Conservation (phyloP, 1,140 invertebrate species). For the Vanessa atalanta region DNA sequence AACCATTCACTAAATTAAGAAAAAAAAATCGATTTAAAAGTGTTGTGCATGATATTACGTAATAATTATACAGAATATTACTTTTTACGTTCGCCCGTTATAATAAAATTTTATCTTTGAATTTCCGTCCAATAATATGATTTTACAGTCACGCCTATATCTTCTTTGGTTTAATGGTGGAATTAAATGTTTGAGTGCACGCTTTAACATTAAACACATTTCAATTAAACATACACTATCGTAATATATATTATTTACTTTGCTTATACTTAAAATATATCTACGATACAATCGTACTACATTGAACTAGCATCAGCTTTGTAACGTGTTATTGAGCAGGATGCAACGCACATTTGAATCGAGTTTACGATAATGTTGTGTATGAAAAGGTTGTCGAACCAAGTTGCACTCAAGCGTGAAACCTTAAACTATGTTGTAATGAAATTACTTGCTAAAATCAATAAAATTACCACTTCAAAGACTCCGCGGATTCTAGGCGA, state of each 20-base stretch:
- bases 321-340: background rate
- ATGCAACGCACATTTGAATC: background rate
- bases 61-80: background rate
- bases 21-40: background rate
- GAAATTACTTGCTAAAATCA: conserved; percentile 50
- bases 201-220: background rate
- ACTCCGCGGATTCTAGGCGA: conserved; percentile 49
- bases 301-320: background rate
- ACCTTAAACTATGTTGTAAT: conserved; percentile 33
- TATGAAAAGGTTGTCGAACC: conserved; percentile 1
- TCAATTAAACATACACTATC: background rate
- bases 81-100: background rate
- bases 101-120: conserved; percentile 2
- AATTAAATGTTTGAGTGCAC: background rate
- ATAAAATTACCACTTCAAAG: conserved; percentile 64
- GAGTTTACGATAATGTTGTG: background rate
- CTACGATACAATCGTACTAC: background rate
- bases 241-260: background rate
- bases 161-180: background rate
- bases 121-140: background rate
- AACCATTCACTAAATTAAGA: background rate
- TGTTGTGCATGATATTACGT: background rate
- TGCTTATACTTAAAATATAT: too few relatives aligned
- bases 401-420: conserved; percentile 33
- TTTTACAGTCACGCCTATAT: background rate